Percentiles rank a stretch among this genome's conserved stretches.
Evolutionary conservation across 2,888 invertebrate genomes (phyloP).

Genomic region (Acronicta leporina): DNA sequence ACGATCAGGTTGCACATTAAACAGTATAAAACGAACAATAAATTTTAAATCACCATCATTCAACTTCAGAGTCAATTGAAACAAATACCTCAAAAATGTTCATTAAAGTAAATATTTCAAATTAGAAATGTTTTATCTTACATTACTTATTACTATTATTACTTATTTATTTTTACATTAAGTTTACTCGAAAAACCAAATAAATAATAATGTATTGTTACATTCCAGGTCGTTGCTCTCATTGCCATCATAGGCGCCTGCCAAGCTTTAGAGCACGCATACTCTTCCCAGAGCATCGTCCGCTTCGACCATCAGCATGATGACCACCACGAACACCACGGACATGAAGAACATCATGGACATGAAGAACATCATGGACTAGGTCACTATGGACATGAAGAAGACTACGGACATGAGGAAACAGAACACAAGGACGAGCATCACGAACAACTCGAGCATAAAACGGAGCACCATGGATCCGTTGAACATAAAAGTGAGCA

Average conservation of each 20-base stretch:
- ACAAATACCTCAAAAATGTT: constrained; percentile 40
- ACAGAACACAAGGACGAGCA: constrained; percentile 17
- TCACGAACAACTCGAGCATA: constrained; percentile 6
- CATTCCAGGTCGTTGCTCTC: constrained; percentile 56
- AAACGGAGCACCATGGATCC: constrained; percentile 1
- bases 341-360: constrained; percentile 24
- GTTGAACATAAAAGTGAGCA: constrained; percentile 10
- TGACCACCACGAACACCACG: constrained; percentile 32
- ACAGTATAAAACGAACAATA: constrained; percentile 59
- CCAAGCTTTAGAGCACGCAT: constrained; percentile 61
- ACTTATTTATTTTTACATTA: too few relatives aligned
- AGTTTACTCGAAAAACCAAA: neutral
- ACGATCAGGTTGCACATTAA: constrained; percentile 38
- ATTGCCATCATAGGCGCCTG: constrained; percentile 57
- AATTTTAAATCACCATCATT: constrained; percentile 56
- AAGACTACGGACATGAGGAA: constrained; percentile 32
- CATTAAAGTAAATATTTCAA: constrained; percentile 46
- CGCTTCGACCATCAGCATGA: constrained; percentile 43
- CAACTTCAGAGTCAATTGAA: constrained; percentile 41
- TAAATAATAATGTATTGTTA: constrained; percentile 9
- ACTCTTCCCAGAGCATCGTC: constrained; percentile 63
- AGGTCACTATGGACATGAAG: constrained; percentile 33
- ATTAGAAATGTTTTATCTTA: too few relatives aligned
- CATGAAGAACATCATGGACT: constrained; percentile 18
- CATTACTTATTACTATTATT: too few relatives aligned